Percentiles rank a stretch among this genome's conserved stretches.
phyloP scores from a whole-genome alignment of 2,113 vertebrate genomes.

The Chitala chitala region DNA sequence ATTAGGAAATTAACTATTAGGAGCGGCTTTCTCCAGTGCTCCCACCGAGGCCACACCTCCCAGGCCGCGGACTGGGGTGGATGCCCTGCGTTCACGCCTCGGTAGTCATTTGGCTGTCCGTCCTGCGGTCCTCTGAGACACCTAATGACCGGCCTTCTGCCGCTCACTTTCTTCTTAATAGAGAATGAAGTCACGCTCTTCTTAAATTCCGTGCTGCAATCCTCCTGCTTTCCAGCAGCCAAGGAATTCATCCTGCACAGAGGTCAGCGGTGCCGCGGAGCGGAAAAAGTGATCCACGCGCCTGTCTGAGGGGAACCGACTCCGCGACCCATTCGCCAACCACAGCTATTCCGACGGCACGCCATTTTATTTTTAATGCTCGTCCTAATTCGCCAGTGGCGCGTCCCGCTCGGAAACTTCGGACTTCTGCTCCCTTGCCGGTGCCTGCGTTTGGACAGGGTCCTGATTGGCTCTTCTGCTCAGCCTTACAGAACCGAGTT shows the following conservation, averaged over 20 bases:
- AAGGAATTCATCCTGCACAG: constrained; percentile 36
- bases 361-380: constrained; percentile 12
- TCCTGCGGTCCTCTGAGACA: not conserved
- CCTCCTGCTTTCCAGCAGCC: constrained; percentile 32
- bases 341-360: constrained; percentile 26
- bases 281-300: constrained; percentile 41
- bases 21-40: too few relatives aligned
- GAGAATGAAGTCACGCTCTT: constrained; percentile 35
- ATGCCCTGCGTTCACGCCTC: not conserved
- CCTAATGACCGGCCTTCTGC: not conserved
- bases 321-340: constrained; percentile 27
- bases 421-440: constrained; percentile 4
- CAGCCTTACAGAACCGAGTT: too few relatives aligned
- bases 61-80: too few relatives aligned
- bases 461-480: too few relatives aligned
- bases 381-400: constrained; percentile 12
- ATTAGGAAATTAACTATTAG: too few relatives aligned
- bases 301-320: constrained; percentile 26
- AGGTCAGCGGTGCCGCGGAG: constrained; percentile 36
- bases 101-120: not conserved
- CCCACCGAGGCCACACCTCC: too few relatives aligned
- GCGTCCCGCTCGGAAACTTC: constrained; percentile 7
- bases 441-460: not conserved
- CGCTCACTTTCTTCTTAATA: constrained; percentile 23
- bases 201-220: constrained; percentile 37